A percentile compares a stretch with the other conserved stretches of the same genome.
phyloP scores from a whole-genome alignment of 2,888 invertebrate species.

The Ellobium chinense region DNA sequence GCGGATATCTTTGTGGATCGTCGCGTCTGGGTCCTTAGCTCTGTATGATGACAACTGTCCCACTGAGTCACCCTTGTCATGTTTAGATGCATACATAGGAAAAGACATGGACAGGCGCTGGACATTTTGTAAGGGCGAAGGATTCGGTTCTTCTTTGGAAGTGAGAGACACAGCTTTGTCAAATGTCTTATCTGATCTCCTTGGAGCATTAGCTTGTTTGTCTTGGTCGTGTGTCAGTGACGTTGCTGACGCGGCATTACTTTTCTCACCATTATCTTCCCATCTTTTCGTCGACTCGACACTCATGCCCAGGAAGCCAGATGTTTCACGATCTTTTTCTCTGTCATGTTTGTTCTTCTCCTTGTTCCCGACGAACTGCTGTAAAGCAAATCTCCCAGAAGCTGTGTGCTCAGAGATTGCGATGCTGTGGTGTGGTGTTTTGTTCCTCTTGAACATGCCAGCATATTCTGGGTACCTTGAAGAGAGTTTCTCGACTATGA shows the following conservation, averaged over 20 bases:
- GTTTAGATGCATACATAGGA: neutral
- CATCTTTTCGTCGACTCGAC: too few species aligned
- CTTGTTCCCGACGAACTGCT: neutral
- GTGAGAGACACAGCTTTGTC: too few species aligned
- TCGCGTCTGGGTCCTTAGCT: neutral
- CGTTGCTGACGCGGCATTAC: too few species aligned
- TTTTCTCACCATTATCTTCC: too few species aligned
- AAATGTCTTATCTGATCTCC: too few species aligned
- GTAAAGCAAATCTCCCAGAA: neutral
- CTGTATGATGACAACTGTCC: too few species aligned
- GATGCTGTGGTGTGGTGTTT: constrained; percentile 57
- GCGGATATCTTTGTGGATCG: neutral
- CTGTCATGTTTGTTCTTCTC: neutral
- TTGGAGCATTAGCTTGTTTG: too few species aligned
- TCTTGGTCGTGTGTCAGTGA: too few species aligned
- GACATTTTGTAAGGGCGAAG: neutral
- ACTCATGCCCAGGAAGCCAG: too few species aligned
- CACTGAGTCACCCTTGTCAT: neutral
- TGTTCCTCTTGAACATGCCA: constrained; percentile 57
- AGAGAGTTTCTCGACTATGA: constrained; percentile 63
- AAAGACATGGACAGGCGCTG: neutral
- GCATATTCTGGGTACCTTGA: constrained; percentile 58
- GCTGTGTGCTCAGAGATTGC: constrained; percentile 13
- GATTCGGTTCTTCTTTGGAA: neutral
- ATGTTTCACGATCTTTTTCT: neutral